Conservation (phyloP, 2,113 vertebrate genomes). For the Myiopsitta monachus region DNA sequence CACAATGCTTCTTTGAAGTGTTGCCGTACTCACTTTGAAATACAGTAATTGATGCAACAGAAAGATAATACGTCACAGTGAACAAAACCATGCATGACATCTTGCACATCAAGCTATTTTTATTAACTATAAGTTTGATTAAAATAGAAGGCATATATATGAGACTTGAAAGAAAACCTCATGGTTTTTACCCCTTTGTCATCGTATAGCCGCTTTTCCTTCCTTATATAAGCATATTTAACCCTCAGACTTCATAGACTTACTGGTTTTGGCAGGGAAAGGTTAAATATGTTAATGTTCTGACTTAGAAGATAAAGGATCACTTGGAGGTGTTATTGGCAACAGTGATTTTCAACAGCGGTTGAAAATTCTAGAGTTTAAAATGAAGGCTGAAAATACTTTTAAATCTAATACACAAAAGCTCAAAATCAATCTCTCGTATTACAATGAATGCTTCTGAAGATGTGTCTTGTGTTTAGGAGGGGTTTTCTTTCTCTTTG, state of each 20-base stretch:
- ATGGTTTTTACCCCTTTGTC: background rate
- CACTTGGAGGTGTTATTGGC: rapidly evolving
- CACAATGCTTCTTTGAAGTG: background rate
- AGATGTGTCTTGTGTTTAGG: background rate
- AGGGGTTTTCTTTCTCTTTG: background rate
- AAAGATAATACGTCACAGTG: background rate
- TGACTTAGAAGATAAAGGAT: background rate
- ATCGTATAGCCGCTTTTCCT: background rate
- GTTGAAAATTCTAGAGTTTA: background rate
- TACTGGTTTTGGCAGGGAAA: background rate
- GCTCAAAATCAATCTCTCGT: background rate
- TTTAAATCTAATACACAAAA: background rate
- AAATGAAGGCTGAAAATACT: background rate
- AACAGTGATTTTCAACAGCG: background rate
- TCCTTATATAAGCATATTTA: background rate
- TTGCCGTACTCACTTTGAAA: background rate
- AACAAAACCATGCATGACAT: background rate
- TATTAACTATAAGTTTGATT: background rate
- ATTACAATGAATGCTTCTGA: background rate
- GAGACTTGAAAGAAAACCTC: rapidly evolving
- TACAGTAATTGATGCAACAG: background rate
- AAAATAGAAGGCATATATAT: background rate
- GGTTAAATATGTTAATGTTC: background rate
- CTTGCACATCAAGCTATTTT: background rate
- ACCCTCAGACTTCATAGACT: background rate